Conservation (phyloP, 2,888 invertebrate species). For the Eilema depressum region DNA sequence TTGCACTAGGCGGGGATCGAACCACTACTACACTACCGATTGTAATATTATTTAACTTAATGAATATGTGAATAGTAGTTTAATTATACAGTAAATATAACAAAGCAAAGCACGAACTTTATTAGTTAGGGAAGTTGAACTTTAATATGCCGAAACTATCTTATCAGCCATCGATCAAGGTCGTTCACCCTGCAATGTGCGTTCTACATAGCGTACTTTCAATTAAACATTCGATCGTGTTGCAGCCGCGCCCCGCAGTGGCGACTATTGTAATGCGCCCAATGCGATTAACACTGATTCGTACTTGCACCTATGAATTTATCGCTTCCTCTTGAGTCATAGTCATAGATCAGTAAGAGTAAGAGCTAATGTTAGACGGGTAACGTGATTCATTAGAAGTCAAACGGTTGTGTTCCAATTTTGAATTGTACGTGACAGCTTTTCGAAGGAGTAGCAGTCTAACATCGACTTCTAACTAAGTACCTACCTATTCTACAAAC, state of each 20-base stretch:
- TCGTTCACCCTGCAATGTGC: constrained; percentile 64
- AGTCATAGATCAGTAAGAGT: constrained; percentile 46
- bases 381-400: constrained; percentile 27
- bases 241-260: constrained; percentile 59
- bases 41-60: too few species aligned
- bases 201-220: constrained; percentile 63
- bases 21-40: too few species aligned
- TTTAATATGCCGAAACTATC: constrained; percentile 37
- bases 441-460: too few species aligned
- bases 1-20: too few species aligned
- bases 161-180: constrained; percentile 55
- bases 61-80: background rate
- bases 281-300: constrained; percentile 67
- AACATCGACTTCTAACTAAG: too few species aligned
- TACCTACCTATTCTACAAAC: too few species aligned
- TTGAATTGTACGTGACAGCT: too few species aligned
- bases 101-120: background rate
- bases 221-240: constrained; percentile 80
- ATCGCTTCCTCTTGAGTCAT: constrained; percentile 51
- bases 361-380: constrained; percentile 49
- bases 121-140: background rate
- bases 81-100: background rate
- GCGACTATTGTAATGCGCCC: constrained; percentile 60
- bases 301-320: constrained; percentile 46
- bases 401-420: background rate